These are phyloP conservation scores for Cuniculus paca DNA, from an alignment of 2,797 vertebrate genomes.

Conservation along the genomic window DNA sequence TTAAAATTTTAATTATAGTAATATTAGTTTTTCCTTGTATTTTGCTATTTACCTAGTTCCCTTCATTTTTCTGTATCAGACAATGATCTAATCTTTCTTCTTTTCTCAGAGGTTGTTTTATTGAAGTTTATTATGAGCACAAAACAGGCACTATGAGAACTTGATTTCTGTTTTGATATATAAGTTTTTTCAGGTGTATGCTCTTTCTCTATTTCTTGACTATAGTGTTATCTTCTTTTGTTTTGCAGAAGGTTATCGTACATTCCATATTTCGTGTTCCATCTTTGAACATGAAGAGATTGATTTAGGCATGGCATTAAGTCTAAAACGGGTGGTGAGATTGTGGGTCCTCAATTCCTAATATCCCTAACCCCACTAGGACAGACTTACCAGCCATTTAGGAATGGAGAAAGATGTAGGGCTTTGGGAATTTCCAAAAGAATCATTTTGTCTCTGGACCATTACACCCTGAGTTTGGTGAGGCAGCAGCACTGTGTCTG, in stretches of 20 bases:
- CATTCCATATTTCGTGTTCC: not conserved
- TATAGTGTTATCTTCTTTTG: constrained; percentile 20
- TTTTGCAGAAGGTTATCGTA: constrained; percentile 33
- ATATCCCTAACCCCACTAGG: not conserved
- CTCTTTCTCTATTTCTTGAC: constrained; percentile 34
- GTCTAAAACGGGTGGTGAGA: not conserved
- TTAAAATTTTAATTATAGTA: constrained; percentile 26
- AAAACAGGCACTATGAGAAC: not conserved
- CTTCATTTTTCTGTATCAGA: constrained; percentile 31
- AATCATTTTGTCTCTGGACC: not conserved
- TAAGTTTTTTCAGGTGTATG: constrained; percentile 27
- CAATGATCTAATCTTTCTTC: constrained; percentile 23
- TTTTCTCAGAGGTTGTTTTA: constrained; percentile 51
- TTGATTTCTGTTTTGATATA: constrained; percentile 53
- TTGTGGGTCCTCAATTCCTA: not conserved
- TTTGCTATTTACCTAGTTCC: constrained; percentile 15
- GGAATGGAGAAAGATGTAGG: not conserved
- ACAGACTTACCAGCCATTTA: not conserved
- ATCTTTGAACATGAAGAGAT: not conserved
- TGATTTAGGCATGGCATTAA: not conserved
- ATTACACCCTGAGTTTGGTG: not conserved
- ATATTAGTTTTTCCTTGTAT: constrained; percentile 43
- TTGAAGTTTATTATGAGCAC: constrained; percentile 41
- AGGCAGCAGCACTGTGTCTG: not conserved
- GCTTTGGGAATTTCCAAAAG: not conserved